Evolutionary conservation across 2,113 vertebrate species (phyloP), one percentile per base, ranked within the genome.

Genomic region (Oplegnathus fasciatus): DNA sequence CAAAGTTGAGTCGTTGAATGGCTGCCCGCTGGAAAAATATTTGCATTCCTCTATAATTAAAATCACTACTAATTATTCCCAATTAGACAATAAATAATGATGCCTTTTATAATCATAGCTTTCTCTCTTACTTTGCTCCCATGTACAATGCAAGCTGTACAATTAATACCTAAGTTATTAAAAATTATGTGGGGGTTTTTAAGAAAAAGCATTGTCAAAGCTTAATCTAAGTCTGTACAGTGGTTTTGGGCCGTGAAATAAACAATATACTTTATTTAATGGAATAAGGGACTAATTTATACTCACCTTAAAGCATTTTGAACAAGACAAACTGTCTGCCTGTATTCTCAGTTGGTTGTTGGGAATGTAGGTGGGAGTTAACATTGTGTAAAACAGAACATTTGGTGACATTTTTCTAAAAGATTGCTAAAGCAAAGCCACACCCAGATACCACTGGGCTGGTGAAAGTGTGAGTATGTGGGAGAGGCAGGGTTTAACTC

Each of bases 381-480:
- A 13, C 55, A 50, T 69, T 20, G 9, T 32, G 30, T 48, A 30
- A 75, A 28, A 46, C 26, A 26, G 40, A 73, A 57, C 3, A 6
- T 54, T 18, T 32, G 18, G n/a, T 52, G 5, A 28, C 48, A 7
- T 26, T 77, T 46, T 26, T 37, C 24, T 32, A 4, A 9, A 9
- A 37, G 32, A 62, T 64, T 52, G 1, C 28, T 2, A 9, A 80
- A 75, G 54, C 69, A 42, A 62, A 48, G 55, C 24, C 83, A 70
- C 86, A 84, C 84, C 87, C 67, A 40, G 15, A 15, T 34, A 3
- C 75, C 50, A 64, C n/a, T n/a, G n/a, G 5, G 52, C 1, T 57
- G 5, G 7, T 26, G 20, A 13, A 26, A 13, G 34, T 26, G 28
- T 15, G 32, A 28, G 24, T 30, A 14, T 61, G 50, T 66, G 61